phyloP scores from a whole-genome alignment of 2,797 vertebrate species.

The Balearica regulorum region DNA sequence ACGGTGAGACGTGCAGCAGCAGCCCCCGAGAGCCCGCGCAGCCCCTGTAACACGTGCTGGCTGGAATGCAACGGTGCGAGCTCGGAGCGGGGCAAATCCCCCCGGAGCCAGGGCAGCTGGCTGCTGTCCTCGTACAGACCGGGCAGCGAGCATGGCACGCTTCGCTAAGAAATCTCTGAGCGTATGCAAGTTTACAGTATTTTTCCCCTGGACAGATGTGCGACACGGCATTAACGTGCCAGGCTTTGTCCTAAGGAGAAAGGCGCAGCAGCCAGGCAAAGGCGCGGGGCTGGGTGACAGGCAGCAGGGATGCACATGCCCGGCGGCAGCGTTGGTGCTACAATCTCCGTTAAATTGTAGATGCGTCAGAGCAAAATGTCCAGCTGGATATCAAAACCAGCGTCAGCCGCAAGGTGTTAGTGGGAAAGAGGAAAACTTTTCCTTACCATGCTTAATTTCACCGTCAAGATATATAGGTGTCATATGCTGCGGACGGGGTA shows the following conservation, averaged over 20 bases:
- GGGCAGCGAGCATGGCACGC: neutral
- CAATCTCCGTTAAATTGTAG: neutral
- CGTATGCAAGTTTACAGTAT: fast-evolving
- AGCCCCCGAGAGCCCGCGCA: neutral
- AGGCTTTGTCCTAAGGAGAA: neutral
- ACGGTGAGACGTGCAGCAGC: fast-evolving
- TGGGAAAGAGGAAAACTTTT: neutral
- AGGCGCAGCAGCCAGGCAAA: neutral
- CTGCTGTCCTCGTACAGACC: neutral
- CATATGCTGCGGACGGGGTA: neutral
- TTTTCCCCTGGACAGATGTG: neutral
- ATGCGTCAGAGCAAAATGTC: neutral
- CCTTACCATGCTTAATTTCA: neutral
- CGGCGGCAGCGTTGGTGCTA: fast-evolving
- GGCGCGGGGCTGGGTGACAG: neutral
- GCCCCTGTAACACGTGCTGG: neutral
- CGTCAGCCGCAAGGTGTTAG: neutral
- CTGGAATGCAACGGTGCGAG: fast-evolving
- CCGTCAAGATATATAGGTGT: neutral
- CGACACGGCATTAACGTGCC: fast-evolving
- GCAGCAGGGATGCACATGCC: neutral
- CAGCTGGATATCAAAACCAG: neutral
- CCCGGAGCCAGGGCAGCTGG: neutral
- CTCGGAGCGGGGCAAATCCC: fast-evolving
- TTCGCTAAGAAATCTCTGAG: neutral